phyloP scores from a whole-genome alignment of 2,113 vertebrate genomes.

The Todiramphus saurophagus region DNA sequence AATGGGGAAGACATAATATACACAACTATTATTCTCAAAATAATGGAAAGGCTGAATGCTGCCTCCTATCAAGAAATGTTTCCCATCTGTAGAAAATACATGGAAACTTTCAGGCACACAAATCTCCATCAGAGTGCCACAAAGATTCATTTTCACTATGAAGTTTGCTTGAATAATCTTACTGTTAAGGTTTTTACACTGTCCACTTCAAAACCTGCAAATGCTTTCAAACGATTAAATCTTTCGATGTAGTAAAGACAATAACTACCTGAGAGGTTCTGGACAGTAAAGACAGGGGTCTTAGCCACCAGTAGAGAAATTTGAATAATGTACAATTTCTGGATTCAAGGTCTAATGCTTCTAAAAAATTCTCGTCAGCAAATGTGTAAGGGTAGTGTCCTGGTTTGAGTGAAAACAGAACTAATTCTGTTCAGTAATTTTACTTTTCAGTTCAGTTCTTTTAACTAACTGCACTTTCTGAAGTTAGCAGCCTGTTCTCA shows the following conservation, averaged over 20 bases:
- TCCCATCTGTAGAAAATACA: background rate
- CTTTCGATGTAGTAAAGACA: background rate
- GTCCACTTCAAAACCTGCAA: background rate
- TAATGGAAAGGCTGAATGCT: background rate
- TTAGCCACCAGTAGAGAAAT: background rate
- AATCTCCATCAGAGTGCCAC: background rate
- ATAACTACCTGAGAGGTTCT: background rate
- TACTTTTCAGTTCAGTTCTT: no score
- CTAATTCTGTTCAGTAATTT: no score
- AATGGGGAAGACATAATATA: background rate
- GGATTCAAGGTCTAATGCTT: background rate
- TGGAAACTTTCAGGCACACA: background rate
- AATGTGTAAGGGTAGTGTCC: background rate
- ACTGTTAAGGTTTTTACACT: conserved; percentile 16
- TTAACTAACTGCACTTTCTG: no score
- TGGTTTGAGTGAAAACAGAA: no score
- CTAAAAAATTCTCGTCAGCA: background rate
- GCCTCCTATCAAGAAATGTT: background rate
- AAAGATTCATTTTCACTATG: conserved; percentile 5
- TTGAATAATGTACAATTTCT: background rate
- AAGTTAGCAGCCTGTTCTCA: no score
- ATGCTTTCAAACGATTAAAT: conserved; percentile 9
- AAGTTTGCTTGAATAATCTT: background rate
- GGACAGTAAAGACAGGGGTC: background rate
- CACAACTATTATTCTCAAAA: background rate